Percentiles rank a stretch among this genome's conserved stretches.
These are phyloP conservation scores for Pollenia angustigena DNA, from an alignment of 2,888 invertebrate genomes.

Conservation along the genomic window DNA sequence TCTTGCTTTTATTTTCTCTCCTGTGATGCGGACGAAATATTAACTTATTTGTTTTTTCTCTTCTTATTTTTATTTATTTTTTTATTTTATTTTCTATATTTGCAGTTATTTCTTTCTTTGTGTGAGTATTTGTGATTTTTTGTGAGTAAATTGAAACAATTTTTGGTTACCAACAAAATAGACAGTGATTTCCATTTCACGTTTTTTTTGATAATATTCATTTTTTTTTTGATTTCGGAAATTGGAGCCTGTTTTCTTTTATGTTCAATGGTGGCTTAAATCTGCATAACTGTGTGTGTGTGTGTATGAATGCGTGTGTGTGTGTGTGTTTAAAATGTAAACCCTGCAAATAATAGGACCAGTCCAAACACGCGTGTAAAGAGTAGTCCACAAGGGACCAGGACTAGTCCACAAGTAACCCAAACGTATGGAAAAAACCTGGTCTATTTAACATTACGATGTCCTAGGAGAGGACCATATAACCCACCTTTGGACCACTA, in stretches of 20 bases:
- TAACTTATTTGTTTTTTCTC: conserved; percentile 75
- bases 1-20: conserved; percentile 74
- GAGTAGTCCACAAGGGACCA: too few relatives aligned
- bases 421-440: too few relatives aligned
- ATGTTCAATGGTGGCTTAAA: conserved; percentile 68
- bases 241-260: conserved; percentile 69
- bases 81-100: conserved; percentile 47
- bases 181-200: conserved; percentile 69
- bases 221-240: conserved; percentile 57
- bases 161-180: conserved; percentile 67
- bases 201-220: conserved; percentile 4
- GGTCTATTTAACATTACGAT: too few relatives aligned
- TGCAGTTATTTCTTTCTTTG: conserved; percentile 40
- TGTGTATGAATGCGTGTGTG: conserved; percentile 33
- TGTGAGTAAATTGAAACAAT: conserved; percentile 57
- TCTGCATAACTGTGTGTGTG: conserved; percentile 52
- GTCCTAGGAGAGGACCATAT: too few relatives aligned
- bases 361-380: too few relatives aligned
- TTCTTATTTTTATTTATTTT: neutral
- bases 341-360: too few relatives aligned
- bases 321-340: neutral
- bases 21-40: conserved; percentile 75
- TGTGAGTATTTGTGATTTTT: neutral
- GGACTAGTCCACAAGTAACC: too few relatives aligned
- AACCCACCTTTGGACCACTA: too few relatives aligned